Evolutionary conservation across 1,140 invertebrate species (phyloP).

Genomic region (Ips typographus): DNA sequence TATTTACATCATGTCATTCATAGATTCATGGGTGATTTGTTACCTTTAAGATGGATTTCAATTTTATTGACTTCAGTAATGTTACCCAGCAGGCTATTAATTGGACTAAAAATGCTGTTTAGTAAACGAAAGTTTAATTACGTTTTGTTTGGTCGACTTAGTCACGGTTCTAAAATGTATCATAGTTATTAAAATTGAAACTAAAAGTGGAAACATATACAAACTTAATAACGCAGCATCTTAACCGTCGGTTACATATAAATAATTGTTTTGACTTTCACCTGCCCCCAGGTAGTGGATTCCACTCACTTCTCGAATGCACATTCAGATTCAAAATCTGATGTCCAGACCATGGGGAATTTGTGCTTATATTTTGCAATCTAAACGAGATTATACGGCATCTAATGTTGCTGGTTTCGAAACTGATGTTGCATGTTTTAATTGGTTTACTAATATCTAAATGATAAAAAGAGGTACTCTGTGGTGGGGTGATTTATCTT

Average conservation of each 20-base stretch:
- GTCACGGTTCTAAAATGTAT: not conserved
- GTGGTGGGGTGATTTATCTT: not conserved
- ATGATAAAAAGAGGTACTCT: not conserved
- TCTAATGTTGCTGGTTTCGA: not conserved
- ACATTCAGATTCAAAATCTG: conserved; percentile 14
- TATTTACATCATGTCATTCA: not conserved
- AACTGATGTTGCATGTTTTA: not conserved
- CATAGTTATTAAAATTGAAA: not conserved
- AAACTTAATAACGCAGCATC: not conserved
- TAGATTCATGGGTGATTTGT: conserved; percentile 2
- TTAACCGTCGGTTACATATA: not conserved
- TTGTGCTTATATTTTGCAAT: not conserved
- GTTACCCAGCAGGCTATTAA: no score
- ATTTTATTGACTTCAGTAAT: not conserved
- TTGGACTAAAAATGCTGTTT: no score
- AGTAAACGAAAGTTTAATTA: no score
- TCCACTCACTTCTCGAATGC: conserved; percentile 14
- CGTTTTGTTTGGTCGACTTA: not conserved
- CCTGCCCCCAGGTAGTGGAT: not conserved
- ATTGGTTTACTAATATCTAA: not conserved
- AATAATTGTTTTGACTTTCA: conserved; percentile 3
- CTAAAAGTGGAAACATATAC: not conserved
- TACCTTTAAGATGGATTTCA: not conserved
- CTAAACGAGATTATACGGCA: no score
- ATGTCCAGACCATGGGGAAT: conserved; percentile 1